Conservation (phyloP, 2,797 vertebrate genomes). For the Etheostoma perlongum region DNA sequence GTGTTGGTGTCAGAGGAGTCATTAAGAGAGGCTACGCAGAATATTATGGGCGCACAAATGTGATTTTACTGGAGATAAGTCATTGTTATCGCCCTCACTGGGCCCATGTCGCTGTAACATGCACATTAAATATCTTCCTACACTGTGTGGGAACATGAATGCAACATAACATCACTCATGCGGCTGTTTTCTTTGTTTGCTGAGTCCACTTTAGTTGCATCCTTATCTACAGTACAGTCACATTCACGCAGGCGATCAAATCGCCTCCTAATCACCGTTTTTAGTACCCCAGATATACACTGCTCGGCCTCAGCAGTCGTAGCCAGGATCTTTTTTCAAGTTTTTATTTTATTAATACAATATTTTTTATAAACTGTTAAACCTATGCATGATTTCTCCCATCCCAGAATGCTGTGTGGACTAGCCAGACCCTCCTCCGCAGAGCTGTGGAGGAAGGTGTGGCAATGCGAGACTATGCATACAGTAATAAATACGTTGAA, state of each 20-base stretch:
- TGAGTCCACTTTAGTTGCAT: not conserved
- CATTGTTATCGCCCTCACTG: not conserved
- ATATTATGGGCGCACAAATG: conserved; percentile 21
- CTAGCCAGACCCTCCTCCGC: too few species aligned
- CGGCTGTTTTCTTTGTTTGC: not conserved
- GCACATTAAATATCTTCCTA: conserved; percentile 12
- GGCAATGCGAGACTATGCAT: too few species aligned
- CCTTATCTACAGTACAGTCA: not conserved
- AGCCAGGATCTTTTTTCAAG: too few species aligned
- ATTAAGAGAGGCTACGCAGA: conserved; percentile 18
- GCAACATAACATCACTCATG: not conserved
- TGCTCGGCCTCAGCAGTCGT: too few species aligned
- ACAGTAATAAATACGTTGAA: too few species aligned
- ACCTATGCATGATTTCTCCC: too few species aligned
- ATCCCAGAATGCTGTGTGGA: too few species aligned
- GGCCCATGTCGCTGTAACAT: conserved; percentile 15
- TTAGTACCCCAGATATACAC: not conserved
- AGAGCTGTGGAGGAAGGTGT: too few species aligned
- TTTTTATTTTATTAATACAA: too few species aligned
- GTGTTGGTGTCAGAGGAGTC: conserved; percentile 25
- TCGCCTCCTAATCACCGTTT: too few species aligned
- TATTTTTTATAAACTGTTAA: too few species aligned
- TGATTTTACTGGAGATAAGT: conserved; percentile 33
- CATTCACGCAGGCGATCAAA: not conserved
- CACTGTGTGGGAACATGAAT: not conserved